Conservation (phyloP, 1,140 invertebrate genomes). For the Daktulosphaira vitifoliae region DNA sequence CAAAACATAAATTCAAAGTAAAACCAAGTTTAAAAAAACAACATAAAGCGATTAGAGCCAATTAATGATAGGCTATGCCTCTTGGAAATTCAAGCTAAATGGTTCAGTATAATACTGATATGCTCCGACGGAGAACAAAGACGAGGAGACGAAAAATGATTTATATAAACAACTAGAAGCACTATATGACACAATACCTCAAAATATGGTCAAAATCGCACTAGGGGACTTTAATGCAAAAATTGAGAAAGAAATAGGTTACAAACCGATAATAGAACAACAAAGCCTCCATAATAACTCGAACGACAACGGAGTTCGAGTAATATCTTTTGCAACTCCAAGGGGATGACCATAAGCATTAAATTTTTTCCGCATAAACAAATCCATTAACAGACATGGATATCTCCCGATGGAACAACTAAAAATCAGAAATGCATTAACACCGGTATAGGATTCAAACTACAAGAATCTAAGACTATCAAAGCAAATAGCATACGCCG, state of each 20-base stretch:
- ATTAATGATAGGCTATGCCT: background rate
- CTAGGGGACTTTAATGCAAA: slow-evolving; percentile 34
- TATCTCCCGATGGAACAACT: too few relatives aligned
- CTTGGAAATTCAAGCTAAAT: slow-evolving; percentile 9
- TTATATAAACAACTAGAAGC: slow-evolving; percentile 8
- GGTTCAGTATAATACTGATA: slow-evolving; percentile 5
- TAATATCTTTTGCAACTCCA: slow-evolving; percentile 35
- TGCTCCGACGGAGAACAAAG: background rate
- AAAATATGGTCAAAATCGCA: background rate
- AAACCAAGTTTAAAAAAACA: too few relatives aligned
- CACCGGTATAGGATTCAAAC: too few relatives aligned
- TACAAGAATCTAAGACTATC: too few relatives aligned
- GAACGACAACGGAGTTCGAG: slow-evolving; percentile 36
- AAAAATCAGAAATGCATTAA: too few relatives aligned
- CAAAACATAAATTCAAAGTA: too few relatives aligned
- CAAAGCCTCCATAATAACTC: slow-evolving; percentile 40
- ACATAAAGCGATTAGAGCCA: background rate
- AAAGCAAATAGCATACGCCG: too few relatives aligned
- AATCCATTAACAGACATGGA: too few relatives aligned
- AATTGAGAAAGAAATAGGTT: slow-evolving; percentile 24
- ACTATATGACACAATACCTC: background rate
- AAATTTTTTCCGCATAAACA: too few relatives aligned
- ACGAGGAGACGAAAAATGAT: background rate
- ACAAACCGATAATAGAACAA: slow-evolving; percentile 38
- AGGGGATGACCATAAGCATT: background rate